Base-by-base conservation (phyloP, 2,113 vertebrate species). In the Cynoglossus semilaevis region DNA sequence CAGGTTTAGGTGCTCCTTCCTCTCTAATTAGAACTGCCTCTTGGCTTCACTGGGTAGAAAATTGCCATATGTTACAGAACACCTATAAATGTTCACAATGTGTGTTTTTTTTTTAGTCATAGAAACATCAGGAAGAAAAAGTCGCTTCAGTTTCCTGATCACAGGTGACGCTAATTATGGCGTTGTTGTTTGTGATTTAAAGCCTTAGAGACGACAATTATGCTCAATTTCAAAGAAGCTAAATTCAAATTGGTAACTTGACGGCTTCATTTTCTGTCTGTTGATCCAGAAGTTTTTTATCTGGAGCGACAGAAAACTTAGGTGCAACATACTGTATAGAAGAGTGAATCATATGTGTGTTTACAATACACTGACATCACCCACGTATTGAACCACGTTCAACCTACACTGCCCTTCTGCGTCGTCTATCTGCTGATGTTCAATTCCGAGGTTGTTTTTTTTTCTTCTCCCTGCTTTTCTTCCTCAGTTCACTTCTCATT, bases 141-240 rank as follows among this genome's bases (percentile, higher is more conserved):
- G 15, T 9, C 12, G 4, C 37, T 44, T 1, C 8, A 18, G 35
- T 15, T 18, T 38, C 29, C 3, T 14, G 34, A 15, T 49, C 17
- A 19, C 51, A 35, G 9, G 15, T 9, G 11, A 53, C 36, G 50
- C 47, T 58, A 35, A 67, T 56, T 67, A 22, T 48, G 8, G 15
- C 10, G 4, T 37, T 48, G 42, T 58, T 58, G 17, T 4, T 18
- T 14, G 47, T 29, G 51, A 56, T 73, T 34, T 56, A 63, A 72
- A 51, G 1, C 12, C 22, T 4, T 29, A 29, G 6, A 29, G 22
- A 29, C 6, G 15, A 37, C 29, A 56, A 47, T 62, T 54, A 43
- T 19, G 1, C 2, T 13, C 54, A 15, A 29, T 14, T 17, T n/a
- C 14, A 48, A 42, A 47, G 19, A 57, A 55, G 38, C 60, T 53